These are phyloP conservation scores for Cranoglanis bouderius DNA, from an alignment of 2,113 vertebrate genomes.

Conservation along the genomic window DNA sequence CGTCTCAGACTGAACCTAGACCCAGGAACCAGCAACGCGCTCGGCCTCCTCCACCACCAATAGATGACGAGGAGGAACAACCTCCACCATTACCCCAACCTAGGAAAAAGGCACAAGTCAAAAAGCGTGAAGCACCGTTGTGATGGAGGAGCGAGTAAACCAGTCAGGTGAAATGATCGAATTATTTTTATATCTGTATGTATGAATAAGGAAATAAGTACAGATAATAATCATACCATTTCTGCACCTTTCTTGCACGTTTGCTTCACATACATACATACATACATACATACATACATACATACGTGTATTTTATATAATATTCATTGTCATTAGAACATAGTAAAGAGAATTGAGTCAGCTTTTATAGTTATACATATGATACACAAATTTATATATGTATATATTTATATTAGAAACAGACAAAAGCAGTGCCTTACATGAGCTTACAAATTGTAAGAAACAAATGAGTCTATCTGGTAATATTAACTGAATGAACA, in stretches of 20 bases:
- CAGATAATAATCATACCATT: background rate
- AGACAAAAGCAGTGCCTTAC: too few species aligned
- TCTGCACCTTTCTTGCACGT: background rate
- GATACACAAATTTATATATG: too few species aligned
- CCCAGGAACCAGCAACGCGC: background rate
- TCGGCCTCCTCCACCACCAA: conserved; percentile 34
- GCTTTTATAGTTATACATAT: background rate
- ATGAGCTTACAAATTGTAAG: too few species aligned
- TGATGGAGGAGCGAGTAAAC: background rate
- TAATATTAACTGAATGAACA: background rate
- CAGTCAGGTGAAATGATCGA: background rate
- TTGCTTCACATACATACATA: background rate
- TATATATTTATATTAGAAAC: background rate
- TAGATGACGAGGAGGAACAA: conserved; percentile 15
- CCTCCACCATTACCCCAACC: conserved; percentile 71
- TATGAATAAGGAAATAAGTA: background rate
- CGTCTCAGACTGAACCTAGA: background rate
- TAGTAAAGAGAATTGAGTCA: background rate
- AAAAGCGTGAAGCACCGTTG: conserved; percentile 8
- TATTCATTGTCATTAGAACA: background rate
- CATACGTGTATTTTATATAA: background rate
- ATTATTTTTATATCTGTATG: background rate
- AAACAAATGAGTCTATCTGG: background rate
- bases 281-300: background rate
- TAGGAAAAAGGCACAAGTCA: conserved; percentile 54